These are phyloP conservation scores for Sipha flava DNA, from an alignment of 1,140 invertebrate species.

Conservation along the genomic window DNA sequence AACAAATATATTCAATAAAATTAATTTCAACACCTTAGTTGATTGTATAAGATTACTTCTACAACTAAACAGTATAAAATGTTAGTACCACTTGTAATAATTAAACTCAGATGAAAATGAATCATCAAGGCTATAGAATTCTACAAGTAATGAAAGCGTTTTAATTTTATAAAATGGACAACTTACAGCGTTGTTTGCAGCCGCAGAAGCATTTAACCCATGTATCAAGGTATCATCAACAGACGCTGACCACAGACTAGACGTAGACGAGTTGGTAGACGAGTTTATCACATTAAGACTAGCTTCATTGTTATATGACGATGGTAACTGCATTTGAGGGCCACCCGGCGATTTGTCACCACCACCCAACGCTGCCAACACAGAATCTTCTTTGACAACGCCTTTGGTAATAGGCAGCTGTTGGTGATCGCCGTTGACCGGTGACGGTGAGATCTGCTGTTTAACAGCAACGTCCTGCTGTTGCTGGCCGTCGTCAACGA, in stretches of 20 bases:
- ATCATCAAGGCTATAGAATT: background rate
- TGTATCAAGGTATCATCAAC: slow-evolving; percentile 29
- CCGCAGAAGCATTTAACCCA: slow-evolving; percentile 16
- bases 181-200: slow-evolving; percentile 22
- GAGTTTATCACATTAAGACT: slow-evolving; percentile 27
- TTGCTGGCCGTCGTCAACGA: background rate
- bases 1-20: too few species aligned
- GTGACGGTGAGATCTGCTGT: slow-evolving; percentile 27
- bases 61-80: too few species aligned
- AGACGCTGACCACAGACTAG: slow-evolving; percentile 25
- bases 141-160: background rate
- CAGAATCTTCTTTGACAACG: background rate
- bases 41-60: too few species aligned
- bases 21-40: too few species aligned
- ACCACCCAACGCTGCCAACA: background rate
- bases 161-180: background rate
- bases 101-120: background rate
- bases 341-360: slow-evolving; percentile 7
- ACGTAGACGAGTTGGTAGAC: slow-evolving; percentile 27
- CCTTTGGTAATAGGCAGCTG: background rate
- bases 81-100: too few species aligned
- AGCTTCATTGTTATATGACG: slow-evolving; percentile 14
- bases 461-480: background rate
- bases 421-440: slow-evolving; percentile 25
- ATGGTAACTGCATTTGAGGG: slow-evolving; percentile 22